Percentiles rank a stretch among this genome's conserved stretches.
phyloP scores from a whole-genome alignment of 2,888 invertebrate species.

The Xestia rhomboidea region DNA sequence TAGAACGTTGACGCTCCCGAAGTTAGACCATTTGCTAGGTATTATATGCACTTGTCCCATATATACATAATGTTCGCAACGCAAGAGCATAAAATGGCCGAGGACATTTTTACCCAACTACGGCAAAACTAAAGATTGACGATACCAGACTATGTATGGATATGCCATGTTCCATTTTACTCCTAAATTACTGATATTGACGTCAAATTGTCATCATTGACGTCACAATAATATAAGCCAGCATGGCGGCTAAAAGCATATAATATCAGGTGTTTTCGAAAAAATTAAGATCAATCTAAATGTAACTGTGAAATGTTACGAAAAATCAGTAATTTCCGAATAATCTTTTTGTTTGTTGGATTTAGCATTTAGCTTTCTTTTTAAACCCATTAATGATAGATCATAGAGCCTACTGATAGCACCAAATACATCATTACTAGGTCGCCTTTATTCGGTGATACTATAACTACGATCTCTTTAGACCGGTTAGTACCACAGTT shows the following conservation, averaged over 20 bases:
- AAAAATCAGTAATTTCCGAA: background rate
- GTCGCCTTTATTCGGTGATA: constrained; percentile 10
- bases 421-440: constrained; percentile 27
- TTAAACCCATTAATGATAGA: too few species aligned
- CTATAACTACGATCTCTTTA: constrained; percentile 20
- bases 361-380: background rate
- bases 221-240: background rate
- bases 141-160: background rate
- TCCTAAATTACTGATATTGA: background rate
- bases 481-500: constrained; percentile 36
- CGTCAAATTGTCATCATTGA: background rate
- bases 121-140: background rate
- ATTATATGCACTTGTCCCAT: background rate
- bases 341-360: background rate
- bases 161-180: background rate
- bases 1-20: background rate
- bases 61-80: background rate
- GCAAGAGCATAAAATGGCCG: background rate
- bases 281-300: background rate
- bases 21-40: constrained; percentile 2
- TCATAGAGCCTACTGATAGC: background rate
- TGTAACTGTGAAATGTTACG: background rate
- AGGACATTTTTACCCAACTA: background rate
- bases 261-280: background rate
- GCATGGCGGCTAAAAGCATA: background rate